These are phyloP conservation scores for Sebastes nivosus DNA, from an alignment of 2,797 vertebrate genomes.

Conservation along the genomic window DNA sequence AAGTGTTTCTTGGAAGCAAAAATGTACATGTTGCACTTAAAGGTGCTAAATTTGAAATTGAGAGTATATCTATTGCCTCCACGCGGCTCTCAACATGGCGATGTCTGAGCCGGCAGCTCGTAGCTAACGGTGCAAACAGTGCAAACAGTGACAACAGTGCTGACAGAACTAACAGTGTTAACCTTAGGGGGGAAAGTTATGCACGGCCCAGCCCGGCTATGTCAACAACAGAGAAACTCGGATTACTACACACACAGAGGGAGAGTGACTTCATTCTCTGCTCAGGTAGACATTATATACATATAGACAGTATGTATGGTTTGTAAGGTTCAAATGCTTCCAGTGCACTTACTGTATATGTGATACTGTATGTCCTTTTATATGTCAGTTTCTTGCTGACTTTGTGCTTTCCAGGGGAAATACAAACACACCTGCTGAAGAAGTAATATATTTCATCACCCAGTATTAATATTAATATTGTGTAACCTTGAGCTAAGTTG, in stretches of 20 bases:
- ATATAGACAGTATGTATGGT: neutral
- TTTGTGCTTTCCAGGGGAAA: neutral
- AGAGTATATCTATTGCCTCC: neutral
- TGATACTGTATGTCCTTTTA: neutral
- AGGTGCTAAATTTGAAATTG: neutral
- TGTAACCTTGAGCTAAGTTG: constrained; percentile 35
- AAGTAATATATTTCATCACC: constrained; percentile 6
- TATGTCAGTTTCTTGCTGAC: neutral
- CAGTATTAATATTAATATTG: constrained; percentile 1
- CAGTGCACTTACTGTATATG: neutral
- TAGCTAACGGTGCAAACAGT: no score
- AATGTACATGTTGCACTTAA: neutral
- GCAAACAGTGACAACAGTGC: no score
- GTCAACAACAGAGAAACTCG: no score
- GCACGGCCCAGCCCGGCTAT: no score
- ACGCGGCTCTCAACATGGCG: no score
- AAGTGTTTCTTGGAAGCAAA: neutral
- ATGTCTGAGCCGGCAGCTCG: no score
- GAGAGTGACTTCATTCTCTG: neutral
- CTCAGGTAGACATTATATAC: no score
- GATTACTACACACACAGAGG: neutral
- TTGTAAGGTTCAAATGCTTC: neutral
- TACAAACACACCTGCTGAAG: neutral
- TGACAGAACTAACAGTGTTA: no score
- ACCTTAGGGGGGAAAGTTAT: no score